These are phyloP conservation scores for Ferrisia virgata DNA, from an alignment of 2,888 invertebrate genomes.

Conservation along the genomic window DNA sequence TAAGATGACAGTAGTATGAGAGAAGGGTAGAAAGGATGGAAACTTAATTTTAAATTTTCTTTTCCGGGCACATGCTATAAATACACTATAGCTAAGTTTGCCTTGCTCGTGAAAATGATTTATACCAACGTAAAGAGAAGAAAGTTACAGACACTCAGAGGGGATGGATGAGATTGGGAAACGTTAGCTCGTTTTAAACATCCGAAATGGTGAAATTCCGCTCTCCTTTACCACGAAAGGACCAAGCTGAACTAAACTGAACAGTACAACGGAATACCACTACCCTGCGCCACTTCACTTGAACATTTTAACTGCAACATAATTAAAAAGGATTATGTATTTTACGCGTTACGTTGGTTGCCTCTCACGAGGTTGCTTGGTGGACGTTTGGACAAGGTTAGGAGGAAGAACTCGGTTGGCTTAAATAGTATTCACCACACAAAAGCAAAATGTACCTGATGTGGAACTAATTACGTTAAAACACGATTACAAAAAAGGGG, in stretches of 20 bases:
- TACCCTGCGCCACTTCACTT: constrained; percentile 34
- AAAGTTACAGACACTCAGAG: neutral
- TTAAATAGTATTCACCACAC: neutral
- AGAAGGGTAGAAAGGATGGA: neutral
- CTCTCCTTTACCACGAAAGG: neutral
- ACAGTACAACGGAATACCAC: neutral
- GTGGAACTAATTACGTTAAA: constrained; percentile 42
- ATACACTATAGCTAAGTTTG: neutral
- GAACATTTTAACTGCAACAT: constrained; percentile 37
- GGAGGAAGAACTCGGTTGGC: neutral
- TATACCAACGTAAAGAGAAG: constrained; percentile 16
- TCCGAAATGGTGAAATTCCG: constrained; percentile 24
- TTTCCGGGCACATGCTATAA: neutral
- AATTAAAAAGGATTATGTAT: constrained; percentile 42
- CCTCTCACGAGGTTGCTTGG: neutral
- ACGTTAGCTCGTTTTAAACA: constrained; percentile 20
- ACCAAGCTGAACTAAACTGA: neutral
- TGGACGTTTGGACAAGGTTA: neutral
- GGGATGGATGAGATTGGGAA: neutral
- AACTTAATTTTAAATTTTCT: neutral
- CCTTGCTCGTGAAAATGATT: neutral
- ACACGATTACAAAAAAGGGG: too few species aligned
- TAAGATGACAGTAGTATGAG: too few species aligned
- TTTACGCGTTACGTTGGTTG: neutral
- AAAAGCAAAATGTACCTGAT: constrained; percentile 24